phyloP scores from a whole-genome alignment of 2,113 vertebrate genomes.

The Anhinga rufa region DNA sequence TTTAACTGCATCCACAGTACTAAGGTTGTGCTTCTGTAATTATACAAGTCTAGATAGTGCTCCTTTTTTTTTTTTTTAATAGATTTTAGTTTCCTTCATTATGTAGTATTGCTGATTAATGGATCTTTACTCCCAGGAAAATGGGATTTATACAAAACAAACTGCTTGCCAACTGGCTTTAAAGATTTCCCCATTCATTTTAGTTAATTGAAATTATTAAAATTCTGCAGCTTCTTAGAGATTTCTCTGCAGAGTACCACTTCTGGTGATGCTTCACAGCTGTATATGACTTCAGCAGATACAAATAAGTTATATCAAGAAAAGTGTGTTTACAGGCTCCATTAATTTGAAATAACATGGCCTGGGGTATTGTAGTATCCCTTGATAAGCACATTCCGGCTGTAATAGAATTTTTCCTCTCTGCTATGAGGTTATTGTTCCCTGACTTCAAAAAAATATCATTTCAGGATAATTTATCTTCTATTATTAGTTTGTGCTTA shows the following conservation, averaged over 20 bases:
- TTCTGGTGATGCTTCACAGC: neutral
- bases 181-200: neutral
- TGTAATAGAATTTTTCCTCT: neutral
- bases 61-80: neutral
- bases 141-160: neutral
- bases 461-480: neutral
- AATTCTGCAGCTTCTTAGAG: neutral
- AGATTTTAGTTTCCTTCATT: neutral
- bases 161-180: neutral
- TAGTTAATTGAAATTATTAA: neutral
- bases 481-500: neutral
- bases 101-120: neutral
- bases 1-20: neutral
- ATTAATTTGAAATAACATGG: neutral
- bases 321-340: neutral
- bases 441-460: neutral
- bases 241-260: neutral
- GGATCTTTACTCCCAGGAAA: neutral
- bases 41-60: neutral
- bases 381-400: neutral
- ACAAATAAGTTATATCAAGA: neutral
- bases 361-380: neutral
- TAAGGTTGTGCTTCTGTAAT: neutral
- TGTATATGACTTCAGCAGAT: neutral
- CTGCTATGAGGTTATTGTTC: neutral